Percentiles rank a stretch among this genome's conserved stretches.
These are phyloP conservation scores for Chorisops tibialis DNA, from an alignment of 2,888 invertebrate genomes.

Conservation along the genomic window DNA sequence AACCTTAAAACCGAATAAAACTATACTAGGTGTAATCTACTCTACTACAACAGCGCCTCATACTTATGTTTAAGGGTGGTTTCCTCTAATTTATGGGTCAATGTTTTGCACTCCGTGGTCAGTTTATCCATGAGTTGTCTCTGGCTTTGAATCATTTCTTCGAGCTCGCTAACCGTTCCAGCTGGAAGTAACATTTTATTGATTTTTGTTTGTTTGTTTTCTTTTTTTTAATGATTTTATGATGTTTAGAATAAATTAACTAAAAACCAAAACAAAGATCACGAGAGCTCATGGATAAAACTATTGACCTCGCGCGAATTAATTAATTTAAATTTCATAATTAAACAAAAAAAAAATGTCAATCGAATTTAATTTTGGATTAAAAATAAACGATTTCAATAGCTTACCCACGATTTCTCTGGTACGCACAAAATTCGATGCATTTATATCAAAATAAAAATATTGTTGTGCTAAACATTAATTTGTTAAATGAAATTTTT, in stretches of 20 bases:
- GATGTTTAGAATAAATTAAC: not conserved
- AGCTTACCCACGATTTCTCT: constrained; percentile 54
- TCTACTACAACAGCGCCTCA: too few species aligned
- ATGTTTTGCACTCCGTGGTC: constrained; percentile 82
- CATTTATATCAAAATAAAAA: too few species aligned
- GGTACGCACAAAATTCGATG: too few species aligned
- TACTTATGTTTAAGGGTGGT: constrained; percentile 84
- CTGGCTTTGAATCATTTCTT: constrained; percentile 86
- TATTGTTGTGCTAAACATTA: too few species aligned
- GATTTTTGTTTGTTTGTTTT: constrained; percentile 10
- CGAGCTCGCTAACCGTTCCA: constrained; percentile 85
- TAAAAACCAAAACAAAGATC: not conserved
- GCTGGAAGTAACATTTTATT: constrained; percentile 58
- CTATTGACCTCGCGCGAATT: constrained; percentile 55
- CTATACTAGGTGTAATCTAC: too few species aligned
- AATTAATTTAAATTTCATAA: not conserved
- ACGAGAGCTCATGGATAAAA: constrained; percentile 63
- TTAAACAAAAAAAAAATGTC: too few species aligned
- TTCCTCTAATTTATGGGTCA: constrained; percentile 87
- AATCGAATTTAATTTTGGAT: constrained; percentile 48
- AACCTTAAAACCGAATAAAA: not conserved
- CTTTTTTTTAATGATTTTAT: not conserved
- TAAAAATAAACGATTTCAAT: constrained; percentile 56
- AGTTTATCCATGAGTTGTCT: constrained; percentile 91
- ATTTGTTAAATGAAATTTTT: too few species aligned